A percentile compares a stretch with the other conserved stretches of the same genome.
Evolutionary conservation across 2,113 vertebrate species (phyloP).

Genomic region (Datnioides undecimradiatus): DNA sequence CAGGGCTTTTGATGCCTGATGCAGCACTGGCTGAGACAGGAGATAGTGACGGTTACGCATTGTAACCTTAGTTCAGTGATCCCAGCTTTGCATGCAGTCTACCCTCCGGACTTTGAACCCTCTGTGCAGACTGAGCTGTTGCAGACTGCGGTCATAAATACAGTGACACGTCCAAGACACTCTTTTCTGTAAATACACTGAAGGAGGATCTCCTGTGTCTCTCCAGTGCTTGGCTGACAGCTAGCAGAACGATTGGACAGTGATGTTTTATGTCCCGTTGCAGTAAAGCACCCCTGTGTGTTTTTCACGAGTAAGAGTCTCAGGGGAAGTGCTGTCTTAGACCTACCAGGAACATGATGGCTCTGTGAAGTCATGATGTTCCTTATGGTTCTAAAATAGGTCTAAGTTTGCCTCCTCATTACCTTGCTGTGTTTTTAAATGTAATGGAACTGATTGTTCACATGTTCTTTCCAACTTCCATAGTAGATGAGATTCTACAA

Average conservation of each 20-base stretch:
- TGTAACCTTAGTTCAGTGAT: background rate
- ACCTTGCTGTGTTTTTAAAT: background rate
- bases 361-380: too few species aligned
- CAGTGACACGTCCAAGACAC: background rate
- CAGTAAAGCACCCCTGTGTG: background rate
- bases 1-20: slow-evolving; percentile 16
- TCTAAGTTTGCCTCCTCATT: background rate
- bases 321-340: background rate
- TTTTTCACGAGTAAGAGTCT: background rate
- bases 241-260: background rate
- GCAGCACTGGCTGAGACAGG: slow-evolving; percentile 31
- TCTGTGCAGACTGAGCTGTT: background rate
- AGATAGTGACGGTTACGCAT: background rate
- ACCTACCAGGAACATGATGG: background rate
- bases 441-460: background rate
- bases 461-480: background rate
- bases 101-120: background rate
- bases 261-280: background rate
- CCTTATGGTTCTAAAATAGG: too few species aligned
- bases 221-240: background rate
- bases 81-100: background rate
- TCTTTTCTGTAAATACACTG: background rate
- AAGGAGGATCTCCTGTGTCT: background rate
- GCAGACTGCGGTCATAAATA: background rate
- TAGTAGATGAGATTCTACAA: background rate